phyloP scores from a whole-genome alignment of 2,797 vertebrate species.

The Okamejei kenojei region DNA sequence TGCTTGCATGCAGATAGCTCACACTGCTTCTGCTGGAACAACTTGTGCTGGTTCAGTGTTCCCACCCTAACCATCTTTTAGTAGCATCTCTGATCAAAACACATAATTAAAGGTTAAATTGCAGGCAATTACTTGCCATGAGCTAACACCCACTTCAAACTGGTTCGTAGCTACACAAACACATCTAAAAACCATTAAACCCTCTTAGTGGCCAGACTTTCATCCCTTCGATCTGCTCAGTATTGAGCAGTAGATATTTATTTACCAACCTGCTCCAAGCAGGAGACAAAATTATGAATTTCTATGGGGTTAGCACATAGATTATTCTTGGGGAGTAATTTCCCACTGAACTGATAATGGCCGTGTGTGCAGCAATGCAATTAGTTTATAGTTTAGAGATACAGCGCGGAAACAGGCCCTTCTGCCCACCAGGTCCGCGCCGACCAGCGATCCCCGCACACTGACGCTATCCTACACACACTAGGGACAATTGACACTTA shows the following conservation, averaged over 20 bases:
- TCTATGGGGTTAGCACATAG: background rate
- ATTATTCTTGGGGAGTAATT: background rate
- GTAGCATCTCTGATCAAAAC: conserved; percentile 8
- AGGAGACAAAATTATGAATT: background rate
- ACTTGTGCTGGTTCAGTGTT: background rate
- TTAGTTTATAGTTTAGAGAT: no score
- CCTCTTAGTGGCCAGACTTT: background rate
- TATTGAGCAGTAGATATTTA: background rate
- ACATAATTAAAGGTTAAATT: conserved; percentile 26
- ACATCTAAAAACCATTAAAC: background rate
- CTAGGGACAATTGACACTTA: no score
- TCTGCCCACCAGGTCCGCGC: no score
- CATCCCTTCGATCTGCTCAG: background rate
- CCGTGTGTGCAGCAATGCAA: background rate
- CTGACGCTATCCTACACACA: no score
- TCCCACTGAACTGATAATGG: background rate
- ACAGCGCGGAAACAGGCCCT: no score
- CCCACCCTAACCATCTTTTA: background rate
- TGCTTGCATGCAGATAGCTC: background rate
- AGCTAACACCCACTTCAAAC: conserved; percentile 35
- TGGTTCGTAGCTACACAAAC: background rate
- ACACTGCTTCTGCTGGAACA: background rate
- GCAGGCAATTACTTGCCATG: conserved; percentile 4
- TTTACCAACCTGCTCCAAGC: background rate
- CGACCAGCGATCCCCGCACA: no score